Base-by-base conservation (phyloP, 2,113 vertebrate genomes). In the Eubucco bourcierii region DNA sequence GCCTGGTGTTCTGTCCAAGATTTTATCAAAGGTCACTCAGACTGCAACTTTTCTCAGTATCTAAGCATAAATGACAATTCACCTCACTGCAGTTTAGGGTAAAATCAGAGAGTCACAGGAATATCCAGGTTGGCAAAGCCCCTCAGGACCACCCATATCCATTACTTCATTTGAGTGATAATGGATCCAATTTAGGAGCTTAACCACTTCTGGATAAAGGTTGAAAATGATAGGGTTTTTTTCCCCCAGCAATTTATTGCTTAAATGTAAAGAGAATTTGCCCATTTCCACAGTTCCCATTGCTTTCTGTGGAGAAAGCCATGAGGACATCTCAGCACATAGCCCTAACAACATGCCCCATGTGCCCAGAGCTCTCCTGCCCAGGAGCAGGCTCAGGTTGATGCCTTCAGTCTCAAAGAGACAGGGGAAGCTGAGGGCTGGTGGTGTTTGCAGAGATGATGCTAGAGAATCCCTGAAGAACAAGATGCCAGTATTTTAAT, bases 151-250 rank as follows among this genome's bases (percentile, higher is more conserved):
- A 41, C 41, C 41, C 37, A 37, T 37, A 8, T 37, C 37, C 37
- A 37, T 37, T 37, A 37, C 97, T 97, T 97, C 95, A 92, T 97
- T 97, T 97, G 89, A 64, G 84, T 90, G 75, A 63, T 95, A 95
- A 96, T 84, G 82, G 90, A 90, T 74, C 56, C 72, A 93, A 53
- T 96, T 97, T 92, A 88, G 89, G 59, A 89, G 81, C 41, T 87
- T 71, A 90, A 84, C 66, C 14, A 10, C 64, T 95, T 87, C 86
- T 74, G 91, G 59, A 46, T 83, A 33, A 88, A 92, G 44, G 75
- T 65, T 92, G 90, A 37, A 95, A 87, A 70, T 80, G 2, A 1
- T 37, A 93, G 34, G 53, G n/a, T n/a, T n/a, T 81, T 81, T 39
- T 39, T 65, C 71, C 37, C 53, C 59, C 37, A 29, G 71, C 63